Evolutionary conservation across 2,113 vertebrate species (phyloP).

Genomic region (Columbina picui): DNA sequence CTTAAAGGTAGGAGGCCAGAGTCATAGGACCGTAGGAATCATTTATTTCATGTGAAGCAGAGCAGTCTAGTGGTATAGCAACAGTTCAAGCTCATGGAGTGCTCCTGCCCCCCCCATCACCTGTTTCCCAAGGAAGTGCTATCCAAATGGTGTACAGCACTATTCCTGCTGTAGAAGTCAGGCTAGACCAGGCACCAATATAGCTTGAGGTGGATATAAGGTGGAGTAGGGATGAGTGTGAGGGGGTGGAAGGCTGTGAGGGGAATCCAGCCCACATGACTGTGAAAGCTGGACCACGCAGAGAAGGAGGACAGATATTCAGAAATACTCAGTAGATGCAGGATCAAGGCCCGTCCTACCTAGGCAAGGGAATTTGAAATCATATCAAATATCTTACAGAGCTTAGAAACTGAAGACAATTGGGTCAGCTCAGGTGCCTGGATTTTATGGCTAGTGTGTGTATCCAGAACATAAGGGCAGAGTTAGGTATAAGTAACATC

Average conservation of each 20-base stretch:
- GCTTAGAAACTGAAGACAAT: neutral
- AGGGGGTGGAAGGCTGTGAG: neutral
- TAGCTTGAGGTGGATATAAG: neutral
- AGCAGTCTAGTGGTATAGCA: neutral
- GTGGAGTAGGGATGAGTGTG: neutral
- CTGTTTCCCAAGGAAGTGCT: neutral
- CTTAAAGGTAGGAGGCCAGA: neutral
- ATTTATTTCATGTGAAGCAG: neutral
- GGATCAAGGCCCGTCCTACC: neutral
- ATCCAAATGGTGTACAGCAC: neutral
- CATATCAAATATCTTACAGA: neutral
- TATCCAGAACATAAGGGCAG: neutral
- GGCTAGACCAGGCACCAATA: neutral
- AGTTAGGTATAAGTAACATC: neutral
- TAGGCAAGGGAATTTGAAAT: neutral
- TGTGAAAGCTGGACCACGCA: neutral
- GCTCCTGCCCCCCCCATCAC: neutral
- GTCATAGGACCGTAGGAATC: neutral
- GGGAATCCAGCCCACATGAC: neutral
- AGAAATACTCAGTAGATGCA: neutral
- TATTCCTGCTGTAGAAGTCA: rapidly evolving
- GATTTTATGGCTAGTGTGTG: neutral
- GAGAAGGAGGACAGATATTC: neutral
- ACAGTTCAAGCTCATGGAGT: neutral
- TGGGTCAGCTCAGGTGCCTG: neutral